Conservation (phyloP, 1,140 invertebrate genomes). For the Zaprionus lachaisei region DNA sequence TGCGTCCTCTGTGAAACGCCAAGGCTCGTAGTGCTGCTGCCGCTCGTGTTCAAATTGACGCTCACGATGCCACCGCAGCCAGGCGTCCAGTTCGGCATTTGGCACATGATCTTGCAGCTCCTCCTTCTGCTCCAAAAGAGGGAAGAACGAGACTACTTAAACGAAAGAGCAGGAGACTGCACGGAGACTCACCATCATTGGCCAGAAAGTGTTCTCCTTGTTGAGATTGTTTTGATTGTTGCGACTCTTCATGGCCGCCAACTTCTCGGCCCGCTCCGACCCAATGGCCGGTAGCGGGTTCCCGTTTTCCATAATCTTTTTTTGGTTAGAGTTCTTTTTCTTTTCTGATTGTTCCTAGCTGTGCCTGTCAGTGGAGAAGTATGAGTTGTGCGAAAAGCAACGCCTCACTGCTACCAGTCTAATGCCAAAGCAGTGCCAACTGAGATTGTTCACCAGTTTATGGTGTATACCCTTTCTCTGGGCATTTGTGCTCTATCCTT, state of each 20-base stretch:
- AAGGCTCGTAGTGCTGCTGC: slow-evolving; percentile 9
- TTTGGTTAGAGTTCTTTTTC: neutral
- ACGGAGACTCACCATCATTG: neutral
- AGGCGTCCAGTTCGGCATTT: slow-evolving; percentile 14
- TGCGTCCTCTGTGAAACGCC: slow-evolving; percentile 29
- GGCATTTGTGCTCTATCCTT: too few relatives aligned
- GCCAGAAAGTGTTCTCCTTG: slow-evolving; percentile 2
- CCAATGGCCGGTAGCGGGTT: neutral
- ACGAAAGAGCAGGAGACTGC: neutral
- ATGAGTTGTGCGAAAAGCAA: neutral
- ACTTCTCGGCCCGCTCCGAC: neutral
- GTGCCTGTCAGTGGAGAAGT: neutral
- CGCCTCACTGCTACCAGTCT: neutral
- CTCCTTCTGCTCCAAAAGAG: neutral
- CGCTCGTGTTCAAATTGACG: slow-evolving; percentile 35
- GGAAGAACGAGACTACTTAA: neutral
- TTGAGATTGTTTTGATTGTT: neutral
- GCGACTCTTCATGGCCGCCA: slow-evolving; percentile 3
- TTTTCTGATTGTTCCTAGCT: neutral
- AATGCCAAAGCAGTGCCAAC: neutral
- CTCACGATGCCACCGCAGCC: slow-evolving; percentile 34
- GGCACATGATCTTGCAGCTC: neutral
- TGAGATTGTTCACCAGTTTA: neutral
- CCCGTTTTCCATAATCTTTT: neutral
- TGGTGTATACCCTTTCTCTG: too few relatives aligned